Evolutionary conservation across 1,140 invertebrate species (phyloP), one percentile per base, ranked within the genome.

Genomic region (Drosophila subpulchrella): DNA sequence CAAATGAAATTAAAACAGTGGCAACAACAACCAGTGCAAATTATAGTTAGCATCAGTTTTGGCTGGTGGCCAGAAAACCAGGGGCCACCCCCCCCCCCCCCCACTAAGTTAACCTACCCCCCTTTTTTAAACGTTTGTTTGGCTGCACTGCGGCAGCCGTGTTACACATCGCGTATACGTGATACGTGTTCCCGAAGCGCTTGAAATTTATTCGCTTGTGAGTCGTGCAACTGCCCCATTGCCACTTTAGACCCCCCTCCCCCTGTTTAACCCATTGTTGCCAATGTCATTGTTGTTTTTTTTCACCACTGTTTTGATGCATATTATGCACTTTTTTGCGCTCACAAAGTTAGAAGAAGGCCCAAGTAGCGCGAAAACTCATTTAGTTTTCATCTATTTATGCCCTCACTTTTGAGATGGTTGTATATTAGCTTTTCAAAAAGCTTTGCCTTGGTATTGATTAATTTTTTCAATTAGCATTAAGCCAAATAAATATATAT

Each of bases 31-130:
- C 50, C 65, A 47, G 61, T 76, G 54, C 72, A 76, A 75, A 75
- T 75, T 75, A 76, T 71, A 78, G 73, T 77, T 78, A 56, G 62
- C 62, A 70, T 76, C 39, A 59, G 51, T 59, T 77, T 76, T 77
- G 61, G 61, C 61, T 46, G n/a, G 15, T 47, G 56, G 75, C 75
- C 75, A 77, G 65, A 48, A 51, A 24, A 24, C 53, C 44, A 11
- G 6, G 13, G 38, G 10, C 13, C n/a, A 5, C 5, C 27, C 27
- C 27, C 3, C 10, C 30, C 6, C 8, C 30, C 27, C 11, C 34
- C 30, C 27, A 8, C 34, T n/a, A 32, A 8, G 11, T 27, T 3
- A 4, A 4, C 3, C 46, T 32, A 47, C 15, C 46, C 15, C 32
- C 20, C 34, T 55, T 41, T 48, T 58, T 55, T 67, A 58, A 76